Conservation (phyloP, 1,140 invertebrate species). For the Leptoteleia sp. region DNA sequence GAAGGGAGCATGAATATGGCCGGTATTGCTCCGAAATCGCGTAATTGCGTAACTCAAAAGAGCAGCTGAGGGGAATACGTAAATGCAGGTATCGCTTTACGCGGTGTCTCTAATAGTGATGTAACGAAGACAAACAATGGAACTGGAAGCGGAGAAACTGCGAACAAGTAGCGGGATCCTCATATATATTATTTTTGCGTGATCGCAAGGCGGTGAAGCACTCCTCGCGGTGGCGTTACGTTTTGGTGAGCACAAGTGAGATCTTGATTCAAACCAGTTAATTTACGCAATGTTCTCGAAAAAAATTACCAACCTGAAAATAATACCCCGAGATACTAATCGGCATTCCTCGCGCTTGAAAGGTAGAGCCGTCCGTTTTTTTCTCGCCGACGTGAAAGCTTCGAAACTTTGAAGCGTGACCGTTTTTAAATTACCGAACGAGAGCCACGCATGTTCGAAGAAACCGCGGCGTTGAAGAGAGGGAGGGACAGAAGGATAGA, state of each 20-base stretch:
- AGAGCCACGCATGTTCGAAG: conserved; percentile 4
- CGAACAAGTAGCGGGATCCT: conserved; percentile 38
- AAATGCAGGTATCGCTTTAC: conserved; percentile 17
- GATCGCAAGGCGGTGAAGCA: conserved; percentile 24
- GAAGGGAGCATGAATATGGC: too few species aligned
- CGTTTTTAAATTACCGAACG: conserved; percentile 38
- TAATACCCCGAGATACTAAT: conserved; percentile 63
- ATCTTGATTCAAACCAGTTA: conserved; percentile 64
- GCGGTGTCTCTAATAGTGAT: conserved; percentile 54
- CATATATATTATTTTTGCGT: conserved; percentile 52
- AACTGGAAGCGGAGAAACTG: conserved; percentile 29
- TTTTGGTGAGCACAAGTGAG: conserved; percentile 58
- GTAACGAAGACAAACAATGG: conserved; percentile 55
- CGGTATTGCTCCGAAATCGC: too few species aligned
- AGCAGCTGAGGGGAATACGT: too few species aligned
- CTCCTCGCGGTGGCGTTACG: conserved; percentile 48
- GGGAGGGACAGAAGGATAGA: too few species aligned
- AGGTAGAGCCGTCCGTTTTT: conserved; percentile 57
- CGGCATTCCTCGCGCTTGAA: conserved; percentile 53
- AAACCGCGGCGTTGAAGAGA: too few species aligned
- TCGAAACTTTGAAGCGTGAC: conserved; percentile 58
- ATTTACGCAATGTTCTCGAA: conserved; percentile 60
- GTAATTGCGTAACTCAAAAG: too few species aligned
- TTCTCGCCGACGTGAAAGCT: conserved; percentile 56
- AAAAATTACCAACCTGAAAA: conserved; percentile 64